Conservation (phyloP, 35 echinoderm and acorn worm genomes). For the Lytechinus variegatus region DNA sequence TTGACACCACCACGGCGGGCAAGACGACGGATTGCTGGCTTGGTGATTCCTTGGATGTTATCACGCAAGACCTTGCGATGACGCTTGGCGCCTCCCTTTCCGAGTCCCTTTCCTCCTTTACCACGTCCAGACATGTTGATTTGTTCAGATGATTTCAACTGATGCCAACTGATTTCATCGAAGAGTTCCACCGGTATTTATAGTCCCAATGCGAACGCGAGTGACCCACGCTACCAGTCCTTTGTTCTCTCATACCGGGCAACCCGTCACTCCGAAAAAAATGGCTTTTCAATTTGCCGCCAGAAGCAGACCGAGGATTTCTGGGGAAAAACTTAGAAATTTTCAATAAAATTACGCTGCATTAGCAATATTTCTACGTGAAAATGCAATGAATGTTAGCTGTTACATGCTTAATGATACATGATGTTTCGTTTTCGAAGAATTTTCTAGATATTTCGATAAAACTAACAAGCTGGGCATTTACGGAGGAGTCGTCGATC, state of each 20-base stretch:
- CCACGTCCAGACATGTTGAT: constrained; percentile 81
- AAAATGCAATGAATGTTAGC: too few relatives aligned
- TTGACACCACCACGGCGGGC: constrained; percentile 98
- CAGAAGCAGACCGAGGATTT: background rate
- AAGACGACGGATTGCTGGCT: constrained; percentile 94
- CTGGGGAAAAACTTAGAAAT: too few relatives aligned
- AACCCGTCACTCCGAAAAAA: too few relatives aligned
- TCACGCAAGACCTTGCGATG: constrained; percentile 87
- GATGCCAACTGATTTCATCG: background rate
- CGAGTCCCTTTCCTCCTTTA: constrained; percentile 89
- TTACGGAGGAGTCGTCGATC: too few relatives aligned
- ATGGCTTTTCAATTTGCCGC: background rate
- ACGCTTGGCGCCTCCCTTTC: constrained; percentile 90
- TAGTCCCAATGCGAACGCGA: background rate
- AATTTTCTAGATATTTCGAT: too few relatives aligned
- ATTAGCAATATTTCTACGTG: too few relatives aligned
- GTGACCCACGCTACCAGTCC: background rate
- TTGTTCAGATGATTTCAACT: background rate
- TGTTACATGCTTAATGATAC: too few relatives aligned
- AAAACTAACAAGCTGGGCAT: too few relatives aligned
- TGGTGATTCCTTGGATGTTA: constrained; percentile 94
- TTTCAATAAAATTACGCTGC: too few relatives aligned
- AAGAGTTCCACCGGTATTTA: background rate
- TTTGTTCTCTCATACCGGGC: too few relatives aligned
- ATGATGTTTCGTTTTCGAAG: too few relatives aligned